phyloP scores from a whole-genome alignment of 2,113 vertebrate species.

The Brachirus orientalis region DNA sequence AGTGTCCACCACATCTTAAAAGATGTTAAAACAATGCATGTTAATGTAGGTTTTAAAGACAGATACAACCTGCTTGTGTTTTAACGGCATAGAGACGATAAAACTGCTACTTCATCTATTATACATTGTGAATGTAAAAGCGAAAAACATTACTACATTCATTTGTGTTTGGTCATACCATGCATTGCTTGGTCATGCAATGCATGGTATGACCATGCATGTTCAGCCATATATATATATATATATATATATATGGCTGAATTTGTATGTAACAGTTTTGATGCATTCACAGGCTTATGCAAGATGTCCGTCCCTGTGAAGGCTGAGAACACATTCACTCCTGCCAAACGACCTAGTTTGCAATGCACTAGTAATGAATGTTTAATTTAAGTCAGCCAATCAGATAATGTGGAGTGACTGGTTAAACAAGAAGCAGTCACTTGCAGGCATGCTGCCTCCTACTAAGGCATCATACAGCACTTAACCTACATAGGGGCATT shows the following conservation, averaged over 20 bases:
- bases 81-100: too few relatives aligned
- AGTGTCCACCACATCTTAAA: too few relatives aligned
- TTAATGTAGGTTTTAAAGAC: too few relatives aligned
- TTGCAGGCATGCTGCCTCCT: slow-evolving; percentile 51
- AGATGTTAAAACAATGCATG: too few relatives aligned
- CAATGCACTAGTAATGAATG: slow-evolving; percentile 74
- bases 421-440: slow-evolving; percentile 60
- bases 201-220: too few relatives aligned
- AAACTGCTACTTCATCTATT: not conserved
- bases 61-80: too few relatives aligned
- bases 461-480: slow-evolving; percentile 58
- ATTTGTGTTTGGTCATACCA: too few relatives aligned
- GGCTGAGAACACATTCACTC: slow-evolving; percentile 61
- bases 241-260: too few relatives aligned
- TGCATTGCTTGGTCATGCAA: slow-evolving; percentile 7
- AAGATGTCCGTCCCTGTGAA: slow-evolving; percentile 63
- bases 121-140: not conserved
- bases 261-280: slow-evolving; percentile 22
- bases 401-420: slow-evolving; percentile 64
- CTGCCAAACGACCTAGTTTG: slow-evolving; percentile 81
- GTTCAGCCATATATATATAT: too few relatives aligned
- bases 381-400: slow-evolving; percentile 79
- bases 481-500: slow-evolving; percentile 70
- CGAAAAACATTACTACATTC: not conserved
- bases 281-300: slow-evolving; percentile 50